Percentiles rank a stretch among this genome's conserved stretches.
phyloP scores from a whole-genome alignment of 2,797 vertebrate genomes.

The Glossophaga mutica region DNA sequence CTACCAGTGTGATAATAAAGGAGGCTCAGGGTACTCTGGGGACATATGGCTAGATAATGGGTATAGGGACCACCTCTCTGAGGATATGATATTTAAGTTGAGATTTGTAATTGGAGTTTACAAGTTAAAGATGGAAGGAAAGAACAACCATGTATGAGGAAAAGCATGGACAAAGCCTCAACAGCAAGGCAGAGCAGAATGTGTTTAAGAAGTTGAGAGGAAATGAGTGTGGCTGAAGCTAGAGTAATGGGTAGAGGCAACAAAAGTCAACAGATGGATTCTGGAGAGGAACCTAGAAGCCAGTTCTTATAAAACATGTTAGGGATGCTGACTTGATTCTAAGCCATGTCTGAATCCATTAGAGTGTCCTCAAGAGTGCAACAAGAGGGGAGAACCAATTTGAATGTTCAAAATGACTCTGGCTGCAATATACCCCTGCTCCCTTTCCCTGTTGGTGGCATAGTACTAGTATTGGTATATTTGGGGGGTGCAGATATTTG shows the following conservation, averaged over 20 bases:
- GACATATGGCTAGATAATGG: neutral
- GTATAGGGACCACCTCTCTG: neutral
- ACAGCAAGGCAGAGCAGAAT: neutral
- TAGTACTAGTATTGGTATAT: neutral
- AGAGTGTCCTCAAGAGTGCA: neutral
- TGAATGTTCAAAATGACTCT: neutral
- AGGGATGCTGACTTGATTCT: neutral
- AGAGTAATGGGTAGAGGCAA: neutral
- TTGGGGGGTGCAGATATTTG: neutral
- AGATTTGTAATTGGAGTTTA: neutral
- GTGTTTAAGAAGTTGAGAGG: neutral
- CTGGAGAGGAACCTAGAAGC: neutral
- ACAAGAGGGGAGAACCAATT: neutral
- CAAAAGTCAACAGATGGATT: neutral
- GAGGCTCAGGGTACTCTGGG: neutral
- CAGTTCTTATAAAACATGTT: neutral
- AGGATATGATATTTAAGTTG: neutral
- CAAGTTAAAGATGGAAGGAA: neutral
- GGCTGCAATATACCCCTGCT: neutral
- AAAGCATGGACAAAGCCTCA: neutral
- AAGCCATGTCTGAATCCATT: neutral
- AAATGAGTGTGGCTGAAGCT: neutral
- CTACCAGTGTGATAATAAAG: neutral
- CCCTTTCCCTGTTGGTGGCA: neutral
- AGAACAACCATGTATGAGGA: neutral